Conservation (phyloP, 2,113 vertebrate genomes). For the Pantherophis guttatus region DNA sequence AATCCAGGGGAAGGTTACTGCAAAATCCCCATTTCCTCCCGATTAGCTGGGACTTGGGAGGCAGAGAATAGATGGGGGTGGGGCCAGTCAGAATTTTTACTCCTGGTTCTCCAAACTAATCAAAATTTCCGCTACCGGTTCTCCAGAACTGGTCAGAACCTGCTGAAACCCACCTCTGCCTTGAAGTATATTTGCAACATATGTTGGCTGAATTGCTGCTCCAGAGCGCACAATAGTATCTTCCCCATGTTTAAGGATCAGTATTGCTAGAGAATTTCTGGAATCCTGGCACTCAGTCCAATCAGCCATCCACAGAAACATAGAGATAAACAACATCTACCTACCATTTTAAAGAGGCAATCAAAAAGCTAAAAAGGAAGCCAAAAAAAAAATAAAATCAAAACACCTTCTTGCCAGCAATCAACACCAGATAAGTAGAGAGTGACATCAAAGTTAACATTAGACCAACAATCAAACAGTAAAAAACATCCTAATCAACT, state of each 20-base stretch:
- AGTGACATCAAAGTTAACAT: neutral
- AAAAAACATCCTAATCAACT: neutral
- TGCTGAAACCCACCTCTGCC: neutral
- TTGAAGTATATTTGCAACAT: neutral
- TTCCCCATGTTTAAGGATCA: neutral
- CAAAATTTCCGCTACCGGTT: too few species aligned
- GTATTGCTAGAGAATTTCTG: neutral
- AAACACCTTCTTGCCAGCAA: neutral
- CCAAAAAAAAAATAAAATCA: neutral
- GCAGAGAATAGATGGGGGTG: too few species aligned
- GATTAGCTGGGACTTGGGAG: too few species aligned
- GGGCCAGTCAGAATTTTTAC: too few species aligned
- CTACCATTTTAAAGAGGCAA: neutral
- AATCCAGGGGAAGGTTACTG: too few species aligned
- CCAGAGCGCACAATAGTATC: neutral
- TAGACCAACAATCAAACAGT: neutral
- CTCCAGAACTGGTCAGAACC: too few species aligned
- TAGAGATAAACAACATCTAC: neutral
- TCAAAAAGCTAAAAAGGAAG: neutral
- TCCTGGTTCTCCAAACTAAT: too few species aligned
- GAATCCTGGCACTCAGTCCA: neutral
- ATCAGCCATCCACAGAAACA: neutral
- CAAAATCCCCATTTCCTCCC: too few species aligned
- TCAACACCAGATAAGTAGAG: neutral
- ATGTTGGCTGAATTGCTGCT: neutral